Evolutionary conservation across 2,113 vertebrate genomes (phyloP).

Genomic region (Rhinichthys klamathensis): DNA sequence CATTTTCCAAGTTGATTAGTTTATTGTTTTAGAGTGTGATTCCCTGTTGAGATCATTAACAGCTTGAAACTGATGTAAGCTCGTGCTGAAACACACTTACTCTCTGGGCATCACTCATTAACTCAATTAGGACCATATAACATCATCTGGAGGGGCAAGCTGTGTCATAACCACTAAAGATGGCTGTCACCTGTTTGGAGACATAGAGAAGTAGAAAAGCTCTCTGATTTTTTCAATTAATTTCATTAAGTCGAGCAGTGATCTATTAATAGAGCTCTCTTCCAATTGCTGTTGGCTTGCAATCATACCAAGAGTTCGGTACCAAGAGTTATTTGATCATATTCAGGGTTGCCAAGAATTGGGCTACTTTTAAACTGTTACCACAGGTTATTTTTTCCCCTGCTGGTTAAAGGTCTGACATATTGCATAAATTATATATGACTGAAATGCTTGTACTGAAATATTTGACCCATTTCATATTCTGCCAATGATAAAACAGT

Average conservation of each 20-base stretch:
- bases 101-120: constrained; percentile 65
- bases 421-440: too few relatives aligned
- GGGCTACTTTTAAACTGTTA: not conserved
- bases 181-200: constrained; percentile 74
- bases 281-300: constrained; percentile 70
- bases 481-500: not conserved
- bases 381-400: not conserved
- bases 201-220: constrained; percentile 53
- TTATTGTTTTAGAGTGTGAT: constrained; percentile 61
- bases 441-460: too few relatives aligned
- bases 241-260: constrained; percentile 66
- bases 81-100: constrained; percentile 61
- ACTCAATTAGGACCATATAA: constrained; percentile 68
- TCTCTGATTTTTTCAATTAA: constrained; percentile 73
- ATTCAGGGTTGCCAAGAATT: not conserved
- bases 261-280: constrained; percentile 74
- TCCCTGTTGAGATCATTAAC: constrained; percentile 70
- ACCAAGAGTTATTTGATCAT: constrained; percentile 21
- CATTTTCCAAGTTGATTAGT: constrained; percentile 57
- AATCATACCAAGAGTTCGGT: constrained; percentile 67
- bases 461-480: not conserved
- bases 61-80: constrained; percentile 60
- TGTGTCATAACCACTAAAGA: constrained; percentile 74
- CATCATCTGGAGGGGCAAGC: constrained; percentile 67
- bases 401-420: too few relatives aligned